Conservation (phyloP, 2,797 vertebrate species). For the Carduelis carduelis region DNA sequence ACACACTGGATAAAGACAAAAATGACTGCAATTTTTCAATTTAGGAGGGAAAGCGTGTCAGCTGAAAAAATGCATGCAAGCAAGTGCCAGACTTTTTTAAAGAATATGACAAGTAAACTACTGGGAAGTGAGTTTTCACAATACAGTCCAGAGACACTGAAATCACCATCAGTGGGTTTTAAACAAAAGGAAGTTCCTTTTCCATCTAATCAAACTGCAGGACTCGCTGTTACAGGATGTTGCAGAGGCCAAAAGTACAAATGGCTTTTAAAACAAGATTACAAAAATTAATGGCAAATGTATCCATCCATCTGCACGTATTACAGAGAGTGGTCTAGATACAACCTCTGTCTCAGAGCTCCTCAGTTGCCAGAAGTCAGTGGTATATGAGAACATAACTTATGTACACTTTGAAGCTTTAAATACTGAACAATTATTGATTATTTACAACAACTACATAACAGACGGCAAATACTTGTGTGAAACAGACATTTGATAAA, state of each 20-base stretch:
- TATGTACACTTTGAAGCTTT: background rate
- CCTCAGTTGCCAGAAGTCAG: background rate
- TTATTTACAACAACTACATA: background rate
- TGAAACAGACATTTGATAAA: background rate
- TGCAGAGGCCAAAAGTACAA: conserved; percentile 57
- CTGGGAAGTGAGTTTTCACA: background rate
- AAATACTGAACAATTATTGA: background rate
- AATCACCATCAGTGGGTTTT: conserved; percentile 13
- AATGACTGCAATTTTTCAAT: background rate
- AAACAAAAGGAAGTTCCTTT: conserved; percentile 61
- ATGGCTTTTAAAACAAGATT: conserved; percentile 51
- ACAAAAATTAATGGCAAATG: conserved; percentile 20
- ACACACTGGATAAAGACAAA: background rate
- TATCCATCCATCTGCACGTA: background rate
- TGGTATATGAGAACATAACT: background rate
- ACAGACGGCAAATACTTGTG: background rate
- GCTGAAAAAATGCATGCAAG: background rate
- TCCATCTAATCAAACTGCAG: conserved; percentile 43
- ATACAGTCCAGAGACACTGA: background rate
- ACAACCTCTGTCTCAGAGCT: background rate
- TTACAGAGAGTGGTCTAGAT: background rate
- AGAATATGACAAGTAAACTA: background rate
- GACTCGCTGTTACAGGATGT: conserved; percentile 43
- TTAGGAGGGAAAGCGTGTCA: background rate
- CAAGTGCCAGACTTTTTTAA: background rate